Evolutionary conservation across 2,797 vertebrate genomes (phyloP).

Genomic region (Heteromormyrus szaboi): DNA sequence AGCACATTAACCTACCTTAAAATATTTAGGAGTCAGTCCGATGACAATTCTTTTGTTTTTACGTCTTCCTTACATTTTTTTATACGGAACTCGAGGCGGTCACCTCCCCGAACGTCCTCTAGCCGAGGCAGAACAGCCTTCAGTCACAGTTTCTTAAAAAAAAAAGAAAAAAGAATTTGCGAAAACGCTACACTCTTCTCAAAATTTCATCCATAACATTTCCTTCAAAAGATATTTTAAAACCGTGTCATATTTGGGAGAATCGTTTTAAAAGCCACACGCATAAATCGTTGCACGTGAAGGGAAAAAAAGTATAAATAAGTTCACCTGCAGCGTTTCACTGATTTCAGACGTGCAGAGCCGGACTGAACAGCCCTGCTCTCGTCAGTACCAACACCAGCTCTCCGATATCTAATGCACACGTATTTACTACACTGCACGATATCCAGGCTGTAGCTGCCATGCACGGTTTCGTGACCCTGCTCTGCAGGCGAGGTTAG

Average conservation of each 20-base stretch:
- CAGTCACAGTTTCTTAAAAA: background rate
- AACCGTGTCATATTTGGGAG: background rate
- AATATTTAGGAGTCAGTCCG: background rate
- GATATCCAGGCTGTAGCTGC: background rate
- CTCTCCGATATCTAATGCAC: background rate
- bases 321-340: background rate
- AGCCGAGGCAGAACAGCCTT: background rate
- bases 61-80: background rate
- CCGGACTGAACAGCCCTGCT: background rate
- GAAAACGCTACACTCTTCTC: background rate
- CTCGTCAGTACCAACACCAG: background rate
- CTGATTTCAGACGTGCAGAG: background rate
- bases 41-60: background rate
- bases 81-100: background rate
- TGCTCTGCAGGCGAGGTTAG: background rate
- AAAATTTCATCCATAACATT: background rate
- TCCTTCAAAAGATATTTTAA: background rate
- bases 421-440: background rate
- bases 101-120: background rate
- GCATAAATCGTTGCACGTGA: background rate
- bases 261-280: background rate
- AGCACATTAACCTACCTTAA: background rate
- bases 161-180: background rate
- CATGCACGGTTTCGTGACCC: background rate
- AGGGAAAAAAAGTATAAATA: background rate